A percentile compares a stretch with the other conserved stretches of the same genome.
Conservation (phyloP, 2,113 vertebrate genomes). For the Rynchops niger region DNA sequence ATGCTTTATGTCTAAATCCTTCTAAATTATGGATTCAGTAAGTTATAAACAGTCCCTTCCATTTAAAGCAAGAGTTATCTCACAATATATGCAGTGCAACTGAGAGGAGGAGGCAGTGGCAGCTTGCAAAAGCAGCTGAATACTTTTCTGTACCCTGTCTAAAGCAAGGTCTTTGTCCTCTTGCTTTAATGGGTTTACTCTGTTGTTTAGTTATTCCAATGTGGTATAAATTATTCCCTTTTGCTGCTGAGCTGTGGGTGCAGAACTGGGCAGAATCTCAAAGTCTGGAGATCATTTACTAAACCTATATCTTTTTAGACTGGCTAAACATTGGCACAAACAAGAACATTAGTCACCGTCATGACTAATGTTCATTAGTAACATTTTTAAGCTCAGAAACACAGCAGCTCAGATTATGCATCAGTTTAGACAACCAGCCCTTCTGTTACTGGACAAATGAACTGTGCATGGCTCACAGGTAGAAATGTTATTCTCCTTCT, state of each 20-base stretch:
- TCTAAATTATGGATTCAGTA: neutral
- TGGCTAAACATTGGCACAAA: constrained; percentile 14
- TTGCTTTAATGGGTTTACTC: neutral
- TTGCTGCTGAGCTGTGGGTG: neutral
- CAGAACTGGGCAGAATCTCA: constrained; percentile 8
- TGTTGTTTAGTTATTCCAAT: neutral
- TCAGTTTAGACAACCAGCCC: neutral
- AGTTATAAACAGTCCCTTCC: neutral
- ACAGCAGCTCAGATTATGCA: neutral
- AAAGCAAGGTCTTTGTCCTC: neutral
- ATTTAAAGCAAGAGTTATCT: neutral
- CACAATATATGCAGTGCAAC: neutral
- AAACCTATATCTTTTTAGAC: constrained; percentile 15
- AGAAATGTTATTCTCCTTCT: neutral
- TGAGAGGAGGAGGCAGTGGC: neutral
- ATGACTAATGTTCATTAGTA: neutral
- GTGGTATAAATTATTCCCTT: neutral
- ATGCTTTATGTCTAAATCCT: neutral
- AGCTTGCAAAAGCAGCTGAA: neutral
- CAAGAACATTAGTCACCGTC: neutral
- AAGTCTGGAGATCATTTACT: constrained; percentile 47
- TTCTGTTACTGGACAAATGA: neutral
- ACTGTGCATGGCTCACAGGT: neutral
- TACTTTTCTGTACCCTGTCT: neutral
- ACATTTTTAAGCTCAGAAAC: constrained; percentile 12